Percentiles rank a stretch among this genome's conserved stretches.
Conservation (phyloP, 1,140 invertebrate species). For the Gryllus bimaculatus region DNA sequence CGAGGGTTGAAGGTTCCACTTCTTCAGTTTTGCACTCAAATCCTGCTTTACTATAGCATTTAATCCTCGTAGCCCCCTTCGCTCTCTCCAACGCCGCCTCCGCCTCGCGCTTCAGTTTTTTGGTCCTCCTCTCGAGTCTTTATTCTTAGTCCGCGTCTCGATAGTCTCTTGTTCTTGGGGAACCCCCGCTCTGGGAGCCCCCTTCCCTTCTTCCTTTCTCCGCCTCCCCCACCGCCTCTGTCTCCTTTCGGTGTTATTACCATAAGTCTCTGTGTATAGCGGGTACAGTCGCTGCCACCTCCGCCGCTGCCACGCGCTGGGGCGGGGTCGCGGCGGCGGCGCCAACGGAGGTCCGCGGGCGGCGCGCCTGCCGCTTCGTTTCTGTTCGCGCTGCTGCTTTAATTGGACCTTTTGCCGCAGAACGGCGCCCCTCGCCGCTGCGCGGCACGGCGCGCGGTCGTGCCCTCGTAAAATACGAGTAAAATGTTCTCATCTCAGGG, state of each 20-base stretch:
- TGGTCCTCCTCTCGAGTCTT: conserved; percentile 11
- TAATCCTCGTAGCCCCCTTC: neutral
- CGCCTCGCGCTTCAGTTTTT: conserved; percentile 9
- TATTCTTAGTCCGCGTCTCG: conserved; percentile 14
- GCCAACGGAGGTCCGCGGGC: too few relatives aligned
- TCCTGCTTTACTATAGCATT: conserved; percentile 8
- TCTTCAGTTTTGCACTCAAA: conserved; percentile 7
- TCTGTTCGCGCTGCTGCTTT: neutral
- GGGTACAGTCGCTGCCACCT: neutral
- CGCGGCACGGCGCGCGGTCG: too few relatives aligned
- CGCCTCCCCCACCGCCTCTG: conserved; percentile 13
- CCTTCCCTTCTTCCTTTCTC: conserved; percentile 8
- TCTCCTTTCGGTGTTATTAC: conserved; percentile 17
- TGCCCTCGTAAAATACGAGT: neutral
- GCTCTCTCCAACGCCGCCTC: neutral
- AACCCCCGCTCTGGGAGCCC: neutral
- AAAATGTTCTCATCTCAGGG: neutral
- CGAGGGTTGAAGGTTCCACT: neutral
- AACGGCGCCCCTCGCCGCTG: neutral
- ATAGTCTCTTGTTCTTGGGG: conserved; percentile 20
- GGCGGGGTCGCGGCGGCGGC: too few relatives aligned
- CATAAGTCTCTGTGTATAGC: conserved; percentile 17
- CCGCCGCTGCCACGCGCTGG: too few relatives aligned
- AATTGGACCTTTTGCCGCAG: neutral
- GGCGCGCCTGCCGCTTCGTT: neutral